Conservation (phyloP, 2,888 invertebrate genomes). For the Corbicula japonica region DNA sequence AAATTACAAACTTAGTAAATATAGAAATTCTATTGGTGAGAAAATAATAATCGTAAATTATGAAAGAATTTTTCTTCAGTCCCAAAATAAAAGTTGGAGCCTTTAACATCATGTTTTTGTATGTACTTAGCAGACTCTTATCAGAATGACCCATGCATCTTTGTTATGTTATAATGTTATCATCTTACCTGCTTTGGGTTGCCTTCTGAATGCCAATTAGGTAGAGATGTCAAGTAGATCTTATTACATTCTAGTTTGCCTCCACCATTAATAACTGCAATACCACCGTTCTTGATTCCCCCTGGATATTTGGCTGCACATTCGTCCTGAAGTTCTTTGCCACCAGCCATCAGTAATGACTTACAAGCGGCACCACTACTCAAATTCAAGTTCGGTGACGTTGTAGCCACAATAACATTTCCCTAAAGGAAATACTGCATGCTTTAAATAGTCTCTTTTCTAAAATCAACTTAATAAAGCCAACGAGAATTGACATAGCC, state of each 20-base stretch:
- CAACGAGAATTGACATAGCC: no score
- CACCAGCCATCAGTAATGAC: slow-evolving; percentile 37
- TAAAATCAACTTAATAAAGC: no score
- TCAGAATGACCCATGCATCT: no score
- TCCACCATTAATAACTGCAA: slow-evolving; percentile 34
- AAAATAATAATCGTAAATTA: no score
- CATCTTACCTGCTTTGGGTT: slow-evolving; percentile 31
- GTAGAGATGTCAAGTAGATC: slow-evolving; percentile 53
- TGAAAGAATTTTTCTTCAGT: no score
- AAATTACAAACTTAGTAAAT: no score
- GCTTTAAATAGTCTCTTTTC: background rate
- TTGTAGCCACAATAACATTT: slow-evolving; percentile 50
- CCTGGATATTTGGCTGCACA: slow-evolving; percentile 22
- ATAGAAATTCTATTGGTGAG: no score
- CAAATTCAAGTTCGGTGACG: slow-evolving; percentile 48
- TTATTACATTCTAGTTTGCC: slow-evolving; percentile 46
- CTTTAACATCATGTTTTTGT: no score
- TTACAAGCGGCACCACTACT: slow-evolving; percentile 45
- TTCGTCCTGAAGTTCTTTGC: slow-evolving; percentile 39
- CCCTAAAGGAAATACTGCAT: slow-evolving; percentile 26
- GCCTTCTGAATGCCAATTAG: slow-evolving; percentile 35
- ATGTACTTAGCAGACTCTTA: no score
- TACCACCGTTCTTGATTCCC: slow-evolving; percentile 41
- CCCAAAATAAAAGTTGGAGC: no score
- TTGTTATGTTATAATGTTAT: no score